Percentiles rank a stretch among this genome's conserved stretches.
Conservation (phyloP, 2,113 vertebrate species). For the Burhinus bistriatus region DNA sequence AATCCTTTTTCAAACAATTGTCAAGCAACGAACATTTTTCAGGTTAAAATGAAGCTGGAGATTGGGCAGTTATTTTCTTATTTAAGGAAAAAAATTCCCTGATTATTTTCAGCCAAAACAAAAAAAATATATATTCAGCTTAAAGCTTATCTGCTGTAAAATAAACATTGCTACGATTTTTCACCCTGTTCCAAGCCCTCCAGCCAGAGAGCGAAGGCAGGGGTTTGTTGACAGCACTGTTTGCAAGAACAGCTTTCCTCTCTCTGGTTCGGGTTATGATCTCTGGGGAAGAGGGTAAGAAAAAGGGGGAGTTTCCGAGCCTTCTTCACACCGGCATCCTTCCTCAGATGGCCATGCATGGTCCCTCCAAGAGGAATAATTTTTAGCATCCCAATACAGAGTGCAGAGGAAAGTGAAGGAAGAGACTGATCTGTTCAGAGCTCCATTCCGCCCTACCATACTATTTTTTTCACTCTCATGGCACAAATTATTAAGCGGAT, state of each 20-base stretch:
- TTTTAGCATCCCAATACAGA: accelerated
- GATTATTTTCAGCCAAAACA: not conserved
- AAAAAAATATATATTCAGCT: not conserved
- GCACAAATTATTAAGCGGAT: slow-evolving; percentile 7
- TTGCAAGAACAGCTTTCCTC: not conserved
- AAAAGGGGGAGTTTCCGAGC: not conserved
- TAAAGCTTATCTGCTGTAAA: not conserved
- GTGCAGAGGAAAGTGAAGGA: not conserved
- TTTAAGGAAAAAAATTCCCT: not conserved
- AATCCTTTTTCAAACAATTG: not conserved
- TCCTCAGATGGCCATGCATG: not conserved
- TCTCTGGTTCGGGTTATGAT: not conserved
- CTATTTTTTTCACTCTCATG: not conserved
- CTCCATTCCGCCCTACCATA: not conserved
- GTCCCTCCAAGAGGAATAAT: not conserved
- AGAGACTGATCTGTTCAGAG: not conserved
- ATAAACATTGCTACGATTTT: not conserved
- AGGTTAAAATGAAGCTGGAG: not conserved
- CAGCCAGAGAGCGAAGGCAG: not conserved
- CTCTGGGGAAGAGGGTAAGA: not conserved
- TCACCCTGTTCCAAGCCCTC: not conserved
- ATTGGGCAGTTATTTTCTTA: not conserved
- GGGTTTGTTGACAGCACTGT: not conserved
- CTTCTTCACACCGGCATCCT: not conserved
- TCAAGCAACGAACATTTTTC: not conserved